Base-by-base conservation (phyloP, 1,140 invertebrate genomes). In the Palaemon carinicauda region DNA sequence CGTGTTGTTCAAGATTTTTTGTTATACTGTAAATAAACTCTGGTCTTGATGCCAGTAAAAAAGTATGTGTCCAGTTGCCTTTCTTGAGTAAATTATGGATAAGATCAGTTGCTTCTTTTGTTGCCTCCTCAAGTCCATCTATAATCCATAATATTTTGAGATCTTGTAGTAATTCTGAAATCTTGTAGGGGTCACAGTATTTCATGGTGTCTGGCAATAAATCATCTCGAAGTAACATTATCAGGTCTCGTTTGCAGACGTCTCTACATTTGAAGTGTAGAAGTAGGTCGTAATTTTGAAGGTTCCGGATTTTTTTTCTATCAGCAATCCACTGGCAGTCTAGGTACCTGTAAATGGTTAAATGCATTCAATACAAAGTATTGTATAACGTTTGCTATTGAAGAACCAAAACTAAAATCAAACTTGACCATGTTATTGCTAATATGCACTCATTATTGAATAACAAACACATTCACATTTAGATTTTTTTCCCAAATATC, bases 101-200 rank as follows among this genome's bases (percentile, higher is more conserved):
- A 10, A 80, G 53, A 19, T 3, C n/a, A n/a, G 15, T 17, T 15
- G 77, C 77, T 2, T 80, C 77, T 3, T 29, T 17, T 31, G 52
- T 80, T n/a, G 77, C 77, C 52, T 80, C 77, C 51, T 80, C 77
- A 14, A 80, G 27, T 4, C 77, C 77, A 33, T 80, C 77, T 24
- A 80, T 19, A 19, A 80, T 29, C 77, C 77, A 80, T 21, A 80
- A 12, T 7, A 33, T 41, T 51, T 29, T 56, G 19, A 80, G 21
- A 17, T 17, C 19, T 19, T 33, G 24, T 3, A 80, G 3, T 9
- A 56, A 21, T 10, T 15, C 21, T 12, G 9, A 14, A 17, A 80
- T 24, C 4, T 2, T 80, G 77, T 54, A 9, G 41, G 52, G 27
- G 77, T 60, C 31, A 27, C 51, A 56, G 24, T 12, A 80, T 0